Evolutionary conservation across 2,113 vertebrate species (phyloP).

Genomic region (Hemiprocne comata): DNA sequence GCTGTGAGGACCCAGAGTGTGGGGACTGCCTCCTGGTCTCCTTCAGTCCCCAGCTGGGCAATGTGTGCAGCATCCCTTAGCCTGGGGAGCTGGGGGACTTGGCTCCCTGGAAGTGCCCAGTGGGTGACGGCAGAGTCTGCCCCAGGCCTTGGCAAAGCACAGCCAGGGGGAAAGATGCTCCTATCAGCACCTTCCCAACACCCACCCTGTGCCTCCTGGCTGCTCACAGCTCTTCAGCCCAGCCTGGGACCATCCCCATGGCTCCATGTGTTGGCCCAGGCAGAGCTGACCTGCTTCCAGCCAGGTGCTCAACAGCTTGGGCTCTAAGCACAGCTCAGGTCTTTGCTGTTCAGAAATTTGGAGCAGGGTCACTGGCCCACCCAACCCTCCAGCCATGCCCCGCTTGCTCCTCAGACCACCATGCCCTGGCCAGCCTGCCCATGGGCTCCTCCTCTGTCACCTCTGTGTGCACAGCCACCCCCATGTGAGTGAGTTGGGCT

Average conservation of each 20-base stretch:
- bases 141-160: too few relatives aligned
- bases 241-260: neutral
- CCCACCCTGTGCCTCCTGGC: neutral
- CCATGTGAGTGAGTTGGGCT: fast-evolving
- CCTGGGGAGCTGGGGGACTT: neutral
- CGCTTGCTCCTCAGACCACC: neutral
- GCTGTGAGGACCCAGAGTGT: neutral
- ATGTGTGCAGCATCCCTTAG: neutral
- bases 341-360: neutral
- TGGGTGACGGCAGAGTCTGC: neutral
- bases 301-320: neutral
- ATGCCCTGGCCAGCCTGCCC: neutral
- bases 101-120: neutral
- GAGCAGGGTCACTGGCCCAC: neutral
- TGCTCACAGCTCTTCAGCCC: neutral
- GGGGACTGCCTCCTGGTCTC: neutral
- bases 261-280: neutral
- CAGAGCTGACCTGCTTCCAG: neutral
- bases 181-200: fast-evolving
- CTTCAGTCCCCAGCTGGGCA: neutral
- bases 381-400: neutral
- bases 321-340: neutral
- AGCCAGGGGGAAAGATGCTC: fast-evolving
- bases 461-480: fast-evolving
- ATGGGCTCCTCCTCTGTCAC: neutral